Evolutionary conservation across 2,113 vertebrate genomes (phyloP), one percentile per base, ranked within the genome.

Genomic region (Silurus asotus): DNA sequence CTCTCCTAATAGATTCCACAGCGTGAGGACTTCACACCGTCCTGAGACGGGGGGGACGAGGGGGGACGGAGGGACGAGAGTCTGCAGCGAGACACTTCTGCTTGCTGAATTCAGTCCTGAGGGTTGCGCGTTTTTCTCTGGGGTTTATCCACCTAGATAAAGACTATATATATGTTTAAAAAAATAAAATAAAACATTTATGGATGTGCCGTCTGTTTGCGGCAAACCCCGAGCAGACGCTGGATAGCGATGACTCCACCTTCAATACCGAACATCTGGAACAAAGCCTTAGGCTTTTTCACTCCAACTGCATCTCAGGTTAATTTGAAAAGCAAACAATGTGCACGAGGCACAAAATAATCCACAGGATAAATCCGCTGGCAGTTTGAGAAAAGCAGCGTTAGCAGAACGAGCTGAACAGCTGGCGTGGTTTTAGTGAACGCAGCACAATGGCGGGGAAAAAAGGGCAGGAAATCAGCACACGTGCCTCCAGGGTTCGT

Each of bases 361-460:
- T 70, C 6, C 72, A 28, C 84, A 7, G 87, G n/a, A 62, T 49
- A 53, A 45, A 37, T 37, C 37, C 37, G 37, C 37, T 80, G 56
- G 49, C 58, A 88, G 82, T 84, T 77, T 61, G 86, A 56, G 84
- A 78, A 25, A 81, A 81, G 80, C 72, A 74, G 28, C 23, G 75
- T 75, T 55, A 62, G 90, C 82, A 89, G 23, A 70, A 89, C 58
- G n/a, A 65, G 62, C 82, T 85, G 78, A 55, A 13, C 70, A 82
- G 87, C 83, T 70, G 87, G 88, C n/a, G 56, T 55, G 83, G 48
- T 82, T 84, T 90, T 79, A 88, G 80, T 77, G 48, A 45, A 90
- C 85, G 78, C 89, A 89, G 93, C 91, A 92, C 67, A 90, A 89
- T 23, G 58, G 17, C 45, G 45, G 23, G 88, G 82, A 87, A 72